Conservation (phyloP, 2,888 invertebrate genomes). For the Octonoba sinensis region DNA sequence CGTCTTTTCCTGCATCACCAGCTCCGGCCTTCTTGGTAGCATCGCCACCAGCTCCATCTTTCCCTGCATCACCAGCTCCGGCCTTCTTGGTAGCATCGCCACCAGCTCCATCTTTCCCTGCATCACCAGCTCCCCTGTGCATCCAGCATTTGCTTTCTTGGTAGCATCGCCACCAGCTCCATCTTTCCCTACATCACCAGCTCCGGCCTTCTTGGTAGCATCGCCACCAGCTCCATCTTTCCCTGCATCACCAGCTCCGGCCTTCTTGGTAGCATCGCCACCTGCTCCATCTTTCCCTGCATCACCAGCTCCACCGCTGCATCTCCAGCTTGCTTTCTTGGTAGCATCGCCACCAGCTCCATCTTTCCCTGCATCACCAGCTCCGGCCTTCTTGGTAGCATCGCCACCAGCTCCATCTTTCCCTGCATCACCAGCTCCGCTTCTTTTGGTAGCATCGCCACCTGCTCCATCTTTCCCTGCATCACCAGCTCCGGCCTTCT, state of each 20-base stretch:
- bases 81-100: neutral
- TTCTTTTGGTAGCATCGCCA: too few relatives aligned
- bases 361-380: too few relatives aligned
- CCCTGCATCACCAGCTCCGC: too few relatives aligned
- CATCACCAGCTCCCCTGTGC: neutral
- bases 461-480: too few relatives aligned
- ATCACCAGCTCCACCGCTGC: too few relatives aligned
- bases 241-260: neutral
- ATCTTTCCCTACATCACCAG: neutral
- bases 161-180: neutral
- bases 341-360: too few relatives aligned
- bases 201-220: neutral
- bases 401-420: too few relatives aligned
- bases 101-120: neutral
- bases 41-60: neutral
- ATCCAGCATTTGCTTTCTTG: neutral
- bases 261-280: too few relatives aligned
- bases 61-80: neutral
- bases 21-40: neutral
- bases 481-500: too few relatives aligned
- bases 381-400: too few relatives aligned
- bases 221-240: neutral
- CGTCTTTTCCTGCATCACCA: neutral
- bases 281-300: too few relatives aligned
- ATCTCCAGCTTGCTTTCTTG: too few relatives aligned